Base-by-base conservation (phyloP, 2,888 invertebrate genomes). In the Acanthosepion esculentum region DNA sequence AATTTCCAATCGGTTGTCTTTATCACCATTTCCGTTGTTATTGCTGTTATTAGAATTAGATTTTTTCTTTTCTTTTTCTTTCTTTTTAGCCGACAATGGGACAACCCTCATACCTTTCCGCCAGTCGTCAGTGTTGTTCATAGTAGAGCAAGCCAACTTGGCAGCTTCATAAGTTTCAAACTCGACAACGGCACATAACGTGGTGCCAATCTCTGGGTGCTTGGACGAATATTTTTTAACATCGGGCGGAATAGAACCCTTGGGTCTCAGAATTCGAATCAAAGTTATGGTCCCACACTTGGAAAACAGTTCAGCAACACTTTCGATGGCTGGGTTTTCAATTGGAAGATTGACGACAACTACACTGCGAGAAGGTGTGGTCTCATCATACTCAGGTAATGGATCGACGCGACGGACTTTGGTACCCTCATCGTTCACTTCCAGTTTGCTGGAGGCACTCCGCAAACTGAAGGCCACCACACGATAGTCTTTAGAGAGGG, bases 401-500 rank as follows among this genome's bases (percentile, higher is more conserved):
- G 99, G 98, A 48, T 99, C 98, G 92, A 98, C 98, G 94, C 99
- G 98, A 33, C 99, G 98, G 94, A 99, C 98, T 97, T 99, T 99
- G 0, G 99, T 99, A 50, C 99, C 99, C 95, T 98, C 98, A 95
- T 99, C 98, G 97, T 99, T 99, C 94, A 99, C 98, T 97, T 99
- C 98, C 95, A 99, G 98, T 96, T 98, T 98, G 41, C 98, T 98
- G 91, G 98, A 98, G n/a, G n/a, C 78, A 91, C 98, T 98, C 96
- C 98, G 98, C 95, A 99, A 98, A 64, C 99, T 98, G 96, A 98
- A 98, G 1, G 99, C 99, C 23, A 99, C 99, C 48, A 98, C 98
- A 95, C 99, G 98, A 98, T 99, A 99, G 97, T 99, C 99, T 97
- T 99, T 98, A 29, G 99, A 99, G 95, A 99, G 98, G 97, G 99